These are phyloP conservation scores for Schizopygopsis pylzovi DNA, from an alignment of 2,797 vertebrate species.

Conservation along the genomic window DNA sequence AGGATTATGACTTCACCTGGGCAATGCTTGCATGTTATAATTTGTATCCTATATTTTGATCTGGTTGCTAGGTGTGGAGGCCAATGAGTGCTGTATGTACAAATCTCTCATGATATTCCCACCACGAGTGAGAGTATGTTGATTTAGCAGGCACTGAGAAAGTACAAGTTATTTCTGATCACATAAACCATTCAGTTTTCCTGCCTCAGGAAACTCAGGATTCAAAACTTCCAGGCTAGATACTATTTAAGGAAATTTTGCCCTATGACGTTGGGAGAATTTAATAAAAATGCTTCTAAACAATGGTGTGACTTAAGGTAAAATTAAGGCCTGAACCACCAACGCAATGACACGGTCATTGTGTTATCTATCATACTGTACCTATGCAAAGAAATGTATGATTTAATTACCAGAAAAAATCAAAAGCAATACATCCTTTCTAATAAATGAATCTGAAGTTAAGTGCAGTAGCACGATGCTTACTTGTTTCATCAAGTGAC, in stretches of 20 bases:
- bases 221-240: constrained; percentile 29
- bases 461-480: neutral
- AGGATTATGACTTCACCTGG: neutral
- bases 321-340: neutral
- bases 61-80: constrained; percentile 39
- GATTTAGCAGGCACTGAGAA: constrained; percentile 39
- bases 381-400: constrained; percentile 1
- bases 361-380: constrained; percentile 12
- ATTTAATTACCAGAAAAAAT: constrained; percentile 1
- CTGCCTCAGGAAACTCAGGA: constrained; percentile 50
- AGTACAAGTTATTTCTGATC: constrained; percentile 54
- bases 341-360: constrained; percentile 9
- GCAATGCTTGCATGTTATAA: neutral
- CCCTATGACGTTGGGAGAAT: neutral
- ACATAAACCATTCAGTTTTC: constrained; percentile 43
- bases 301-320: constrained; percentile 2
- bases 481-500: neutral
- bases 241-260: constrained; percentile 56
- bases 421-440: neutral
- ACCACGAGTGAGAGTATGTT: constrained; percentile 19
- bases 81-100: constrained; percentile 15
- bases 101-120: constrained; percentile 49
- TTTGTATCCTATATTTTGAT: neutral
- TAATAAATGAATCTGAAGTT: constrained; percentile 19
- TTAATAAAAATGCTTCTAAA: constrained; percentile 34